Base-by-base conservation (phyloP, 2,113 vertebrate species). In the Sander lucioperca region DNA sequence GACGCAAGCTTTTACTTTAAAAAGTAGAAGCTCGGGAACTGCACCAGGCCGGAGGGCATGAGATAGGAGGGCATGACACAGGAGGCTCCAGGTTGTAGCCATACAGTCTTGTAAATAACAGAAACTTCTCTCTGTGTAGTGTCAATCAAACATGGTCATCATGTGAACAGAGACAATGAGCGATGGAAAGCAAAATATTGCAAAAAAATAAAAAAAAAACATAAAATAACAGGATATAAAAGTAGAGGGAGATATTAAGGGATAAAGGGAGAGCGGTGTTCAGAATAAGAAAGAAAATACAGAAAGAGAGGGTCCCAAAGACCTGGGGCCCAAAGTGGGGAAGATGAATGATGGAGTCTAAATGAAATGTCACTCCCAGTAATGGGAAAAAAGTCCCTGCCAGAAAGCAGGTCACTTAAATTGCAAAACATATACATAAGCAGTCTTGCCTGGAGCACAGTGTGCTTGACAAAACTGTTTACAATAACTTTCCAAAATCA, bases 281-380 rank as follows among this genome's bases (percentile, higher is more conserved):
- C 16, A 58, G 54, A 0, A 0, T 48, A 36, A 67, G 27, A n/a
- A 16, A 25, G 36, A 13, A 50, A 21, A 36, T 25, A 61, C 6
- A 39, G 36, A 21, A 6, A 51, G 23, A 57, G 43, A 47, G 45
- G 9, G 39, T 45, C 56, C 6, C 39, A 63, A 61, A 53, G 33
- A 65, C 71, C 54, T 33, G 66, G 27, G 50, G 48, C 18, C 36
- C 86, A 86, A 81, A 85, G 84, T 67, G 64, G 79, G 80, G 87
- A 90, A 94, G 88, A 94, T 93, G 93, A 96, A 94, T 94, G 94
- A 94, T 93, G 92, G 73, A 76, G 74, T 82, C 84, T 92, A 95
- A 95, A 96, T 95, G 94, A 94, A 94, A 95, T 95, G 94, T 93
- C 92, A 89, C 91, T 95, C 88, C 87, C 87, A 76, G 89, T 94